phyloP scores from a whole-genome alignment of 92 coral and sea anemone genomes.

The Pocillopora meandrina region DNA sequence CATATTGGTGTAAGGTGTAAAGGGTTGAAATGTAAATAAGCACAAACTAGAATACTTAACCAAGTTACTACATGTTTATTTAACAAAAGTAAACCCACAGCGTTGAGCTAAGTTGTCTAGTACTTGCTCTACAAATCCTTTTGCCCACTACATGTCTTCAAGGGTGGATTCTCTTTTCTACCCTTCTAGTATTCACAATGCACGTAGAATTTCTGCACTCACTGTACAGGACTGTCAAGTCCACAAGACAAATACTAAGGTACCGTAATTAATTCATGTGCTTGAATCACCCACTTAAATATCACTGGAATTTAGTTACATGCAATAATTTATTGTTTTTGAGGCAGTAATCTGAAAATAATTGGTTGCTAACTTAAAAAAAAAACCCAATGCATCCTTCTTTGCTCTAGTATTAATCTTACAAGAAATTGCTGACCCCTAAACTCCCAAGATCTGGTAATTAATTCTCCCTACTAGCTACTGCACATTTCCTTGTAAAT shows the following conservation, averaged over 20 bases:
- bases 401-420: neutral
- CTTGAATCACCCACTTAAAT: slow-evolving; percentile 18
- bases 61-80: slow-evolving; percentile 2
- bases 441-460: neutral
- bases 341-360: neutral
- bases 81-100: neutral
- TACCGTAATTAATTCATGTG: neutral
- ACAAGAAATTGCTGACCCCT: neutral
- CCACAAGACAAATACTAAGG: too few relatives aligned
- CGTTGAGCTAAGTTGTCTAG: neutral
- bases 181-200: too few relatives aligned
- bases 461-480: neutral
- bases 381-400: neutral
- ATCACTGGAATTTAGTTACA: neutral
- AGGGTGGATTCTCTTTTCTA: too few relatives aligned
- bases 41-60: neutral
- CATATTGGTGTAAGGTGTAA: too few relatives aligned
- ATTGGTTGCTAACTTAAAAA: neutral
- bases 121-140: neutral
- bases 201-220: too few relatives aligned
- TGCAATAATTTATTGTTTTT: neutral
- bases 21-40: too few relatives aligned
- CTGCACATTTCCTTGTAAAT: neutral
- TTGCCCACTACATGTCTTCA: neutral
- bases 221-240: too few relatives aligned